These are phyloP conservation scores for Etheostoma cragini DNA, from an alignment of 2,113 vertebrate genomes.

Conservation along the genomic window DNA sequence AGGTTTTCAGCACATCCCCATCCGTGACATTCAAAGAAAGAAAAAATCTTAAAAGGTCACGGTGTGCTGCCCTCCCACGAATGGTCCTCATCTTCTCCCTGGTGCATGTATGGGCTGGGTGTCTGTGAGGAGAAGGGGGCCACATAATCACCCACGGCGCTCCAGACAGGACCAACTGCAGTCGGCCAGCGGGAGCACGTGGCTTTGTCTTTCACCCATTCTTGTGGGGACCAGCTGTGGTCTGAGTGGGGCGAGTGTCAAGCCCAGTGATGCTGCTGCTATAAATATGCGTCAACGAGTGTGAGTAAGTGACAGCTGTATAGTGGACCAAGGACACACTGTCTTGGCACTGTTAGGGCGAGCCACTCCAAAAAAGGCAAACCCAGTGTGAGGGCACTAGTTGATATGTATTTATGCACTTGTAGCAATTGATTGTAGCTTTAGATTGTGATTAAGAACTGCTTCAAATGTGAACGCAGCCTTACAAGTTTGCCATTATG, in stretches of 20 bases:
- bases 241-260: constrained; percentile 74
- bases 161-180: constrained; percentile 79
- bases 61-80: constrained; percentile 30
- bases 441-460: background rate
- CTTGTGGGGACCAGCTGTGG: constrained; percentile 87
- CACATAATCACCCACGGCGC: constrained; percentile 64
- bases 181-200: constrained; percentile 76
- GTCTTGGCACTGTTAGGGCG: constrained; percentile 70
- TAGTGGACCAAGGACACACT: constrained; percentile 79
- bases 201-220: constrained; percentile 85
- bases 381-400: constrained; percentile 61
- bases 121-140: constrained; percentile 56
- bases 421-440: constrained; percentile 34
- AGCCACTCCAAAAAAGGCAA: constrained; percentile 80
- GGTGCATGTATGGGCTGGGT: constrained; percentile 63
- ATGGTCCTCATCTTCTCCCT: constrained; percentile 46
- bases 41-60: constrained; percentile 65
- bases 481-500: background rate
- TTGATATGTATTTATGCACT: constrained; percentile 72
- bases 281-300: constrained; percentile 84
- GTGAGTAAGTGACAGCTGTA: constrained; percentile 87
- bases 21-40: constrained; percentile 62
- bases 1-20: constrained; percentile 69
- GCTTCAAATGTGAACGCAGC: background rate
- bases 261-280: constrained; percentile 83